phyloP scores from a whole-genome alignment of 2,888 invertebrate genomes.

The Chrysodeixis includens region DNA sequence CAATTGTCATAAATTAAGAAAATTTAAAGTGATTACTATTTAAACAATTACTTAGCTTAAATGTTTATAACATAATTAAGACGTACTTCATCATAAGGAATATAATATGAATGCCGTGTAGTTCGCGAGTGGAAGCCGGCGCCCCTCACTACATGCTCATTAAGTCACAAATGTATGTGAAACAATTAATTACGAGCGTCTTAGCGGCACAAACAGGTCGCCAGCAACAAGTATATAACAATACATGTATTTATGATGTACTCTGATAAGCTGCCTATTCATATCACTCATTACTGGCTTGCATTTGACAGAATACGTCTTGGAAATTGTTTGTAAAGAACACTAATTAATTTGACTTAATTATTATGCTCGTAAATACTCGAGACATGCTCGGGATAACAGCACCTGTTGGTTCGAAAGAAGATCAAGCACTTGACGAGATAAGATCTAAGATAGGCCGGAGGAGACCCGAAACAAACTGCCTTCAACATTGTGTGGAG shows the following conservation, averaged over 20 bases:
- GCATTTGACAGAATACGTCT: background rate
- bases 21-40: too few relatives aligned
- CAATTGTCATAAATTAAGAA: too few relatives aligned
- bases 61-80: too few relatives aligned
- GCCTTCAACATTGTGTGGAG: conserved; percentile 16
- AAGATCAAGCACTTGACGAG: conserved; percentile 23
- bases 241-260: background rate
- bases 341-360: background rate
- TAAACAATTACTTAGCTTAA: too few relatives aligned
- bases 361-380: background rate
- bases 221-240: conserved; percentile 48
- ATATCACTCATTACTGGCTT: background rate
- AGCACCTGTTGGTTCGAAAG: conserved; percentile 42
- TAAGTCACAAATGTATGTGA: conserved; percentile 23
- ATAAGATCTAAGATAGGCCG: conserved; percentile 24
- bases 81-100: background rate
- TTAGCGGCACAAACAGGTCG: conserved; percentile 24
- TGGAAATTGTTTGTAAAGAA: background rate
- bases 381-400: conserved; percentile 11
- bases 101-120: background rate
- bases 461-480: conserved; percentile 32
- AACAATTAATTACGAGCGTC: conserved; percentile 30
- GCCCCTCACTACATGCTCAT: conserved; percentile 12
- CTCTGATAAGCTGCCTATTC: background rate
- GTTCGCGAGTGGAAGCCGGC: conserved; percentile 11